Percentiles rank a stretch among this genome's conserved stretches.
Conservation (phyloP, 2,888 invertebrate species). For the Spodoptera littoralis region DNA sequence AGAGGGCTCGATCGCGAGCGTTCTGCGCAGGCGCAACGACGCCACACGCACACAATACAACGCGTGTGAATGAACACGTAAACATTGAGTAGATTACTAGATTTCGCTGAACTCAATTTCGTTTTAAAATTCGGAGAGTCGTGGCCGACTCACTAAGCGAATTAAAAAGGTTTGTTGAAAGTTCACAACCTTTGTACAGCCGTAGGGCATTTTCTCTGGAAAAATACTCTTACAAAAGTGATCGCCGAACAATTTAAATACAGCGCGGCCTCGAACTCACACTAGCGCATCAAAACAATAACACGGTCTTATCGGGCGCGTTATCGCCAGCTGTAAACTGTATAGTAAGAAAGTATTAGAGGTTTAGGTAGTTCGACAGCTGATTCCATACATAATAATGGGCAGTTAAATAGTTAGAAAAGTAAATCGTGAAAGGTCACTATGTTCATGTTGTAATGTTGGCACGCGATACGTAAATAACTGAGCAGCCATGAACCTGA, state of each 20-base stretch:
- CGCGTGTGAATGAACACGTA: constrained; percentile 84
- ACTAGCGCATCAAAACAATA: constrained; percentile 46
- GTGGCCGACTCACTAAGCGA: constrained; percentile 15
- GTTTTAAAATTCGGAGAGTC: constrained; percentile 34
- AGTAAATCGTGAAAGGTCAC: constrained; percentile 59
- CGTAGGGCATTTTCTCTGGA: background rate
- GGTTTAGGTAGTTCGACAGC: constrained; percentile 49
- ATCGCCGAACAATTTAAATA: constrained; percentile 7
- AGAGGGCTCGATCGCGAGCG: constrained; percentile 79
- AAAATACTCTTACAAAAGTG: constrained; percentile 3
- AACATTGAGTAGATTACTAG: constrained; percentile 70
- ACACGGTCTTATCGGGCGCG: constrained; percentile 31
- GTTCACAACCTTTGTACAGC: constrained; percentile 4
- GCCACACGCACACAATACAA: constrained; percentile 73
- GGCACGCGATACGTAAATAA: constrained; percentile 66
- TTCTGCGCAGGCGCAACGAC: constrained; percentile 79
- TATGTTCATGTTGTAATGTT: constrained; percentile 56
- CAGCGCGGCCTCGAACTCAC: constrained; percentile 6
- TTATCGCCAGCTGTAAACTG: constrained; percentile 36
- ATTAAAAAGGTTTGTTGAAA: constrained; percentile 22
- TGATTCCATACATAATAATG: constrained; percentile 46
- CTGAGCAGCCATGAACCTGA: constrained; percentile 72
- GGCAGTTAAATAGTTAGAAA: constrained; percentile 37
- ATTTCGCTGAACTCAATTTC: constrained; percentile 45
- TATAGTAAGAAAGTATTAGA: constrained; percentile 25